phyloP scores from a whole-genome alignment of 2,888 invertebrate species.

The Tipula unca region DNA sequence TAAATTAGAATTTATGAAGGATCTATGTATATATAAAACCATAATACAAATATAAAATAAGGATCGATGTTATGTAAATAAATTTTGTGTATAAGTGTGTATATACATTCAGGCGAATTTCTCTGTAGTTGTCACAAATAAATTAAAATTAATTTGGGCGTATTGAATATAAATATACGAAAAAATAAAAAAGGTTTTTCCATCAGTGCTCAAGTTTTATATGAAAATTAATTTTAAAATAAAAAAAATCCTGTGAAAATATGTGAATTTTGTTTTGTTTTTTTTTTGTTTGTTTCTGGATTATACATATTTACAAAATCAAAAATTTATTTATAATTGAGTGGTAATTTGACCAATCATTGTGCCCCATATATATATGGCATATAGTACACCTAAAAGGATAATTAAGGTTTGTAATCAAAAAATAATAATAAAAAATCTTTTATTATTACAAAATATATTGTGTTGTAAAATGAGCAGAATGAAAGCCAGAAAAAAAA shows the following conservation, averaged over 20 bases:
- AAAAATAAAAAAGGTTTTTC: not conserved
- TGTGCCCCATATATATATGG: not conserved
- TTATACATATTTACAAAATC: not conserved
- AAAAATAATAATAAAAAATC: not conserved
- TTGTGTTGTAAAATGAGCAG: not conserved
- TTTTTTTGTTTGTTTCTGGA: too few species aligned
- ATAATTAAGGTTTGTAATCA: not conserved
- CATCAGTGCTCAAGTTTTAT: not conserved
- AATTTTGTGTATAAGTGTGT: not conserved
- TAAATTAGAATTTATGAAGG: not conserved
- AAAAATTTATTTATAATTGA: not conserved
- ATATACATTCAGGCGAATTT: not conserved
- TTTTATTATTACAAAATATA: not conserved
- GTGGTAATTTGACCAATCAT: not conserved
- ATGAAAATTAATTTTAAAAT: not conserved
- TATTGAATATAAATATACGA: slow-evolving; percentile 1
- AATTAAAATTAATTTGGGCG: slow-evolving; percentile 8
- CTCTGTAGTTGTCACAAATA: not conserved
- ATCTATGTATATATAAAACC: not conserved
- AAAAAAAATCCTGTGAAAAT: not conserved
- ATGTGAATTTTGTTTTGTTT: not conserved
- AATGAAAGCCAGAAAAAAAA: not conserved
- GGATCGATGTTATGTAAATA: not conserved
- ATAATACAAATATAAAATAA: not conserved
- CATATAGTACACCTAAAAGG: not conserved